Base-by-base conservation (phyloP, 2,888 invertebrate species). In the Coleophora deauratella region DNA sequence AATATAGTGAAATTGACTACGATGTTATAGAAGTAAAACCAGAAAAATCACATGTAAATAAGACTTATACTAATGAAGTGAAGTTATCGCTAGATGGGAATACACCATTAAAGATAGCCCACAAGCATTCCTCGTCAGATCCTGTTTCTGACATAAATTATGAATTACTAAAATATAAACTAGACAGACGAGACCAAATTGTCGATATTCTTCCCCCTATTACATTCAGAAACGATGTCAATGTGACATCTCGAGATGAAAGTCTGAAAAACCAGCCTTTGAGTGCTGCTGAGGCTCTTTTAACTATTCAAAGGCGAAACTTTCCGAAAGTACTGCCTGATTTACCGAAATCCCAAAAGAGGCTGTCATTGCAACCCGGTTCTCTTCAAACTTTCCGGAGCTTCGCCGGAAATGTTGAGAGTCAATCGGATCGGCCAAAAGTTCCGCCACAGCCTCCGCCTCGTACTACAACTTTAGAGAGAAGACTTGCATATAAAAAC, bases 271-370 rank as follows among this genome's bases (percentile, higher is more conserved):
- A 69, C 10, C 56, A 66, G 32, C 73, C 82, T 3, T 65, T 91
- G 33, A 89, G 89, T 7, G 88, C 91, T 1, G 92, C 91, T 57
- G 93, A 94, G 64, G 90, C 93, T 0, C 64, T 94, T 39, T 79
- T 88, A 46, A 90, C 91, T 28, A 92, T 95, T 34, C 91, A 92
- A 66, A 87, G 91, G 43, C 84, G 93, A 52, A 95, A 94, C 64
- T 95, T 91, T 62, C 95, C 95, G 0, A 95, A 95, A 86, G 95
- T 95, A 1, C 66, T 95, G 28, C 95, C 95, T n/a, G 94, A 94
- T 69, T 88, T 92, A 54, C 89, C 90, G 1, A 82, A 73, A 54
- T 56, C 72, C 31, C 85, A 86, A 58, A 91, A 91, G 57, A 74
- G 91, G n/a, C 73, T 90, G 41, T 91, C 91, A 1, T 74, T 92